phyloP scores from a whole-genome alignment of 2,888 invertebrate genomes.

The Azorinus chamasolen region DNA sequence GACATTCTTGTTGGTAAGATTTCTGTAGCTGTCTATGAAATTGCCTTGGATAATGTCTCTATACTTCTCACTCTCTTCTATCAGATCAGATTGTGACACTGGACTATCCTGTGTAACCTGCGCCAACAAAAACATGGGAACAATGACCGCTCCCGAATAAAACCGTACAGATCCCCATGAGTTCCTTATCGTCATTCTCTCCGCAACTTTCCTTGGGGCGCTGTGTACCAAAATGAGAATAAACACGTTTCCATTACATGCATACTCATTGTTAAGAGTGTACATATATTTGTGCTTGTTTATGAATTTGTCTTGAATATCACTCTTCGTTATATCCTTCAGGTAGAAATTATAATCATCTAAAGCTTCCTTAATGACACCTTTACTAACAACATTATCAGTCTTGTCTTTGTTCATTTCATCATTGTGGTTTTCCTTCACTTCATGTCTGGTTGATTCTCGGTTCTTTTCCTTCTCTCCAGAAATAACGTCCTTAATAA shows the following conservation, averaged over 20 bases:
- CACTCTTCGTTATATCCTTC: background rate
- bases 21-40: constrained; percentile 84
- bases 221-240: constrained; percentile 65
- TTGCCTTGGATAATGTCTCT: constrained; percentile 76
- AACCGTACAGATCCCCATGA: constrained; percentile 67
- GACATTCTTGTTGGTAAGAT: constrained; percentile 84
- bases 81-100: constrained; percentile 44
- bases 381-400: background rate
- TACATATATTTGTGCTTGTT: constrained; percentile 55
- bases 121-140: constrained; percentile 65
- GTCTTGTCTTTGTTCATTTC: background rate
- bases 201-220: constrained; percentile 50
- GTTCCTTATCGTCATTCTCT: constrained; percentile 64
- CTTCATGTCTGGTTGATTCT: no score
- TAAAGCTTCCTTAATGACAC: background rate
- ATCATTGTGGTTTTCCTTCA: no score
- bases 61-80: constrained; percentile 49
- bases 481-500: no score
- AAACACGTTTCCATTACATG: constrained; percentile 55
- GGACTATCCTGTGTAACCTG: constrained; percentile 16
- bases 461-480: no score
- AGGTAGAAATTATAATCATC: constrained; percentile 32
- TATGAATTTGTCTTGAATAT: constrained; percentile 27
- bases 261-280: constrained; percentile 43
- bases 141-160: constrained; percentile 40